Evolutionary conservation across 2,113 vertebrate species (phyloP).

Genomic region (Gymnocephalus cernua): DNA sequence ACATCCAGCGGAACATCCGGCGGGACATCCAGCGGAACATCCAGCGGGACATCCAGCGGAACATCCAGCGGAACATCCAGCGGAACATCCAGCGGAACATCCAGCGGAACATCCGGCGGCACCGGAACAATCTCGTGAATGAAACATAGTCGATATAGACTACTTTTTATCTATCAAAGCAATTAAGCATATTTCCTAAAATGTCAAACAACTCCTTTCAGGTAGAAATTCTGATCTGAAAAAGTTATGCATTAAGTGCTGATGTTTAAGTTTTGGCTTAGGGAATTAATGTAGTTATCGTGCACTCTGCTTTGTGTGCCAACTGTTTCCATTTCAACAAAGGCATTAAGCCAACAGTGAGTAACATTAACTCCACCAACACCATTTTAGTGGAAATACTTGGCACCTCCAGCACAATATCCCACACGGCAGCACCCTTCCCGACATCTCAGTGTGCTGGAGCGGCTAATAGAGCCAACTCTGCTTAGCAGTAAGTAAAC

Average conservation of each 20-base stretch:
- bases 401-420: constrained; percentile 26
- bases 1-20: too few relatives aligned
- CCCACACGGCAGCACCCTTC: constrained; percentile 22
- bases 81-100: too few relatives aligned
- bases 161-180: not conserved
- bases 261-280: not conserved
- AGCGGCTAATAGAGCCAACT: not conserved
- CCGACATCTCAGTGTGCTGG: constrained; percentile 5
- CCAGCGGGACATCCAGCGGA: too few relatives aligned
- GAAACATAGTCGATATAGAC: too few relatives aligned
- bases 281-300: not conserved
- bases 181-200: not conserved
- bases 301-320: constrained; percentile 13
- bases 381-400: constrained; percentile 37
- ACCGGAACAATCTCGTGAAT: too few relatives aligned
- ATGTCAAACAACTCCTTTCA: not conserved
- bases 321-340: constrained; percentile 42
- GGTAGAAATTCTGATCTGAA: too few relatives aligned
- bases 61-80: too few relatives aligned
- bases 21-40: too few relatives aligned
- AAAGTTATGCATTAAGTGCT: not conserved
- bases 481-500: constrained; percentile 14
- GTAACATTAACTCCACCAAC: constrained; percentile 12
- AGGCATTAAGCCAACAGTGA: constrained; percentile 15
- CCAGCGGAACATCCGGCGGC: too few relatives aligned